Evolutionary conservation across 2,797 vertebrate species (phyloP), one percentile per base, ranked within the genome.

Genomic region (Mus minutoides): DNA sequence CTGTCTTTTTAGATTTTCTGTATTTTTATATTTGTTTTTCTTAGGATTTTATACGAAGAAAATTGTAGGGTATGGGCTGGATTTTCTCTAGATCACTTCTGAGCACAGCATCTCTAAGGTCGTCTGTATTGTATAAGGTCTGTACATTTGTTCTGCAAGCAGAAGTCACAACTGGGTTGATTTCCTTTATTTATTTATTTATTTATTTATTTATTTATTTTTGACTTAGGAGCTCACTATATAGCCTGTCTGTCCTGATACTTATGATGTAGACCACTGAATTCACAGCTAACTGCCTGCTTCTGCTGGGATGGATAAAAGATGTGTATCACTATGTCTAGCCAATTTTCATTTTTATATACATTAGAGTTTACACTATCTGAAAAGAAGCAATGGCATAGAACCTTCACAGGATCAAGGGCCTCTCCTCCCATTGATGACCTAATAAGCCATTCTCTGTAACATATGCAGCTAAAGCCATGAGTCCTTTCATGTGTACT

Each of bases 61-160:
- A 83, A 40, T 73, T 26, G 19, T 71, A 69, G 0, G 31, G 37
- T 76, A 34, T 62, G 43, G 56, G 2, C 26, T 77, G 26, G 82
- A 76, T 77, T 40, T 6, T 67, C 9, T 90, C 43, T 90, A 24
- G 7, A 29, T 87, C 83, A 31, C 34, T 83, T 56, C 37, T 93
- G 86, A 89, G n/a, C 4, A 46, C 22, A 86, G 0, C 67, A 8
- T 80, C 54, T 87, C 82, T 71, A 62, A 52, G 58, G 29, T 43
- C 22, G 37, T 76, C 7, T 77, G 85, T 54, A 19, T 54, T 82
- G 4, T 62, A 56, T 84, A 24, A 64, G 19, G 10, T 11, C 56
- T 62, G n/a, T 40, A 40, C 12, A 79, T 89, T 40, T 96, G 37
- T 90, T 96, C 29, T 94, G 24, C 88, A 91, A 86, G 75, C 21